These are phyloP conservation scores for Peromyscus nudipes DNA, from an alignment of 2,797 vertebrate genomes.

Conservation along the genomic window DNA sequence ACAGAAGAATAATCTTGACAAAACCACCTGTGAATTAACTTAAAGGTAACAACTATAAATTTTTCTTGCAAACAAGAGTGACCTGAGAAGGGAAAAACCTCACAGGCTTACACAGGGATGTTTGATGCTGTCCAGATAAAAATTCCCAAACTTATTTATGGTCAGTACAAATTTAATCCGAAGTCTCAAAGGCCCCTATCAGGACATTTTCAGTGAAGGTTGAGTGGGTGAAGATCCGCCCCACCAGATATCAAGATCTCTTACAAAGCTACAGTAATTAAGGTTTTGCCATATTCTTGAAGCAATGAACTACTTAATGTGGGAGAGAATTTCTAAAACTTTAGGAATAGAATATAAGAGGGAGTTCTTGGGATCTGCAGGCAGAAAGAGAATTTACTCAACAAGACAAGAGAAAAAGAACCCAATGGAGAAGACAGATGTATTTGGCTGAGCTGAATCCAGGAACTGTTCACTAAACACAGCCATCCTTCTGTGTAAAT, in stretches of 20 bases:
- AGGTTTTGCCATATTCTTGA: neutral
- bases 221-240: neutral
- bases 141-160: neutral
- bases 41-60: neutral
- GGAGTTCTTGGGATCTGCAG: neutral
- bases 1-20: constrained; percentile 4
- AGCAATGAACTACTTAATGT: neutral
- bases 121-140: neutral
- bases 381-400: neutral
- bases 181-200: neutral
- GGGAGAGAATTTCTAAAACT: constrained; percentile 13
- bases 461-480: neutral
- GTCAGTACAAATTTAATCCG: neutral
- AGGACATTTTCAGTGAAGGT: constrained; percentile 35
- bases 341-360: neutral
- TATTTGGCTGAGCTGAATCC: neutral
- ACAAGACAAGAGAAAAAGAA: neutral
- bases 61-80: neutral
- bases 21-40: constrained; percentile 33
- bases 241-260: neutral
- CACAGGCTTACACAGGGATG: neutral
- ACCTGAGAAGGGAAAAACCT: neutral
- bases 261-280: neutral
- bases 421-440: neutral
- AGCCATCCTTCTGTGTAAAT: neutral